Evolutionary conservation across 2,888 invertebrate species (phyloP), one percentile per base, ranked within the genome.

Genomic region (Cremastinae sp.): DNA sequence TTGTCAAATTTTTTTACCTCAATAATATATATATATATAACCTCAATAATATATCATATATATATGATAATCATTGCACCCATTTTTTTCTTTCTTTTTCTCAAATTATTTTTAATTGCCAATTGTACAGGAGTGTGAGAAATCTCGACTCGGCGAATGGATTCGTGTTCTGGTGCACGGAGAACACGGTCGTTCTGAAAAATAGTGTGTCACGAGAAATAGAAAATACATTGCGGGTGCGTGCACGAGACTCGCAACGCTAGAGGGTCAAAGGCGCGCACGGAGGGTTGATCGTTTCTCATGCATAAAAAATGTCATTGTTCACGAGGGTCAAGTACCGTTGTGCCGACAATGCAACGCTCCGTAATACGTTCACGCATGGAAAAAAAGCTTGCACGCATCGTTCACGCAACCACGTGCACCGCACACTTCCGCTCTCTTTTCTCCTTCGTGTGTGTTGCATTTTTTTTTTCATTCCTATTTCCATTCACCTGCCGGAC

Each of bases 231-330:
- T n/a, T 51, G 62, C 62, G 58, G 38, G 49, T 49, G 59, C 45
- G 66, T 53, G 28, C 34, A 28, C 12, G 28, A 34, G 64, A 43
- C n/a, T 12, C 18, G 10, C 20, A 28, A 53, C 14, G 36, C n/a
- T n/a, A 43, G 75, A 76, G 81, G 79, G 80, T 78, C 74, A 80
- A 78, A 80, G 78, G 79, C 79, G 75, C 73, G 74, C 59, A 12
- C 56, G 61, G 53, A 75, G 74, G 78, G 77, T 79, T 80, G 78
- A 62, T 66, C 70, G 74, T 82, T 81, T 79, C 79, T 81, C 82
- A 80, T 82, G 83, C 82, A 82, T 82, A 80, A 80, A 82, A 84
- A 81, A 78, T 72, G 58, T 76, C 62, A 69, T 77, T 65, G 62
- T 75, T 66, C 64, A 58, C 65, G 76, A 72, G 80, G 80, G 81